Evolutionary conservation across 1,140 invertebrate species (phyloP).

Genomic region (Matsumurasca onukii): DNA sequence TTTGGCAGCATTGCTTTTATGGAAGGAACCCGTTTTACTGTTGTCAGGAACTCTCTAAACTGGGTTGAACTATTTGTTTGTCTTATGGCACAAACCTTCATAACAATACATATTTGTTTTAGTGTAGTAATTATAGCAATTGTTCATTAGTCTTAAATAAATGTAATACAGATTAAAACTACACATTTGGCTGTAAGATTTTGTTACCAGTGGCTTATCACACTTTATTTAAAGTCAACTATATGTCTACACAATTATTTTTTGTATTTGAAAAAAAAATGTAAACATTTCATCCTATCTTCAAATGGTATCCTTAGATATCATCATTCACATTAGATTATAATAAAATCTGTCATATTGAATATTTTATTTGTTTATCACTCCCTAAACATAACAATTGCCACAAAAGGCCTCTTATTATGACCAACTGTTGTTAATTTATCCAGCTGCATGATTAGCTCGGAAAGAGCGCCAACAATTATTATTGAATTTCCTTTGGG

Average conservation of each 20-base stretch:
- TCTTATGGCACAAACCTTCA: too few species aligned
- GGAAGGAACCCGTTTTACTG: too few species aligned
- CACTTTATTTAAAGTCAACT: background rate
- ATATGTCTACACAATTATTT: too few species aligned
- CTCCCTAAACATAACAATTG: too few species aligned
- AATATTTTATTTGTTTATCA: background rate
- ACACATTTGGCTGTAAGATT: background rate
- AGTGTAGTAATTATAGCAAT: slow-evolving; percentile 9
- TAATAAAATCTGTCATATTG: background rate
- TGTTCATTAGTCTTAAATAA: background rate
- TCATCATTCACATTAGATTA: background rate
- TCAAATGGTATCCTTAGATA: background rate
- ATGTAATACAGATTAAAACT: background rate
- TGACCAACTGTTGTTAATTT: too few species aligned
- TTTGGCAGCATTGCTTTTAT: too few species aligned
- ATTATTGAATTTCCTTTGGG: too few species aligned
- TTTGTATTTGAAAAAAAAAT: background rate
- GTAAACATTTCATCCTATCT: background rate
- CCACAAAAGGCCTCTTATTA: too few species aligned
- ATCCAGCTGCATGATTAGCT: background rate
- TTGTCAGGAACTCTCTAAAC: too few species aligned
- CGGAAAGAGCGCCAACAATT: background rate
- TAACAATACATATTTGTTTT: too few species aligned
- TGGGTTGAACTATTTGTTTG: too few species aligned
- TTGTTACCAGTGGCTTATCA: background rate